Evolutionary conservation across 2,888 invertebrate genomes (phyloP).

Genomic region (Andrena hattorfiana): DNA sequence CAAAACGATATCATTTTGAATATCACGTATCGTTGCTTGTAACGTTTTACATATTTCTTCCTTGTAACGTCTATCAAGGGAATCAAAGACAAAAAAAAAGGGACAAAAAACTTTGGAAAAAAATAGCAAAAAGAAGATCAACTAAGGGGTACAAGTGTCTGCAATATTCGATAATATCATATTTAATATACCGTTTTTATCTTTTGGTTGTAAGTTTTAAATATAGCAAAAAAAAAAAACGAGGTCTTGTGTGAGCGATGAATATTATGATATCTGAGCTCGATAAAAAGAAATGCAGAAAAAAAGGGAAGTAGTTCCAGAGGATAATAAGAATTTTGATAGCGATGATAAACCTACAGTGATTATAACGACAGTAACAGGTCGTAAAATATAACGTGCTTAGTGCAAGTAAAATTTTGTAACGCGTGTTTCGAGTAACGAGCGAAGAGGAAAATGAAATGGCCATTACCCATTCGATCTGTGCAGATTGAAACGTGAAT

Average conservation of each 20-base stretch:
- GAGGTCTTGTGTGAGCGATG: slow-evolving; percentile 40
- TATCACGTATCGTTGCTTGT: slow-evolving; percentile 50
- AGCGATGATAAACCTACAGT: slow-evolving; percentile 57
- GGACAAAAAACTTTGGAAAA: slow-evolving; percentile 24
- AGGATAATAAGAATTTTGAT: slow-evolving; percentile 66
- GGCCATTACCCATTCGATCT: slow-evolving; percentile 19
- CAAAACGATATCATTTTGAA: slow-evolving; percentile 59
- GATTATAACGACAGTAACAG: slow-evolving; percentile 59
- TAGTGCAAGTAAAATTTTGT: slow-evolving; percentile 69
- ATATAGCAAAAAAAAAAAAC: slow-evolving; percentile 48
- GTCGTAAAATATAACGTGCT: slow-evolving; percentile 55
- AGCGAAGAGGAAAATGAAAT: slow-evolving; percentile 8
- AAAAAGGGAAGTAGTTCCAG: slow-evolving; percentile 44
- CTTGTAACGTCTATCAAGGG: slow-evolving; percentile 34
- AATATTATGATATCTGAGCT: slow-evolving; percentile 54
- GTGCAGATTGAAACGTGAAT: slow-evolving; percentile 33
- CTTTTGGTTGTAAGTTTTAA: slow-evolving; percentile 57
- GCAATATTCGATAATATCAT: slow-evolving; percentile 67
- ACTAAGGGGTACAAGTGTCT: slow-evolving; percentile 57
- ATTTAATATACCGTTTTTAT: slow-evolving; percentile 65
- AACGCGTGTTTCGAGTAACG: slow-evolving; percentile 46
- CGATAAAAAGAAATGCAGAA: slow-evolving; percentile 39
- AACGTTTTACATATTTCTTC: slow-evolving; percentile 48
- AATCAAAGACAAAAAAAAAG: slow-evolving; percentile 26
- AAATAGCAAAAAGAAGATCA: slow-evolving; percentile 51